These are phyloP conservation scores for Urocyon cinereoargenteus DNA, from an alignment of 2,797 vertebrate genomes.

Conservation along the genomic window DNA sequence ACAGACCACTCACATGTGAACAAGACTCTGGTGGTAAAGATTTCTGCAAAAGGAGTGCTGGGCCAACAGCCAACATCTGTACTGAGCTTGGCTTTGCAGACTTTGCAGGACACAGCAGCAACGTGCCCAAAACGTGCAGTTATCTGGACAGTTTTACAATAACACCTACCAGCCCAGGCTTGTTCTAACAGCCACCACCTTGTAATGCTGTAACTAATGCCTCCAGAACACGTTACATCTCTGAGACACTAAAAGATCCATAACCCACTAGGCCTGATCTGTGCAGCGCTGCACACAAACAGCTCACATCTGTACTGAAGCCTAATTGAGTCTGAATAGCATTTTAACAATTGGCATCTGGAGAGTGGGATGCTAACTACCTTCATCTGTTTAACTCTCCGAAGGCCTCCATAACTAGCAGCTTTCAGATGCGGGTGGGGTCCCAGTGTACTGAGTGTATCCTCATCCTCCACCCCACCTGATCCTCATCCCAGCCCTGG, in stretches of 20 bases:
- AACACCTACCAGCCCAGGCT: background rate
- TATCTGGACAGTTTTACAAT: background rate
- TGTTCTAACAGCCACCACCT: background rate
- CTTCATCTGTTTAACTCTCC: background rate
- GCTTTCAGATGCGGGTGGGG: accelerated
- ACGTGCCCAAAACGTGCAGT: background rate
- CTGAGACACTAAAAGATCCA: background rate
- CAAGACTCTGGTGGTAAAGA: background rate
- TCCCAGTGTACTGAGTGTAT: background rate
- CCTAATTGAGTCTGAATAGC: background rate
- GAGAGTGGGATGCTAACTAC: background rate
- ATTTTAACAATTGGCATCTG: slow-evolving; percentile 13
- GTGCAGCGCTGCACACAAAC: background rate
- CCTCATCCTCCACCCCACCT: background rate
- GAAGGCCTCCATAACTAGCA: background rate
- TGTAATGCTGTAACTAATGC: background rate
- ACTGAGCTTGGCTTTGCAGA: accelerated
- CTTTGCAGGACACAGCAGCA: background rate
- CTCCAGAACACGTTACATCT: background rate
- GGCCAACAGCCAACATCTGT: background rate
- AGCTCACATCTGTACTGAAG: background rate
- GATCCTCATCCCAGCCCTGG: background rate
- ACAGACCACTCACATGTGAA: background rate
- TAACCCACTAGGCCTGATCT: background rate
- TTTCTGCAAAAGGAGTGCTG: background rate